These are phyloP conservation scores for Drosophila punjabiensis DNA, from an alignment of 1,140 invertebrate species.

Conservation along the genomic window DNA sequence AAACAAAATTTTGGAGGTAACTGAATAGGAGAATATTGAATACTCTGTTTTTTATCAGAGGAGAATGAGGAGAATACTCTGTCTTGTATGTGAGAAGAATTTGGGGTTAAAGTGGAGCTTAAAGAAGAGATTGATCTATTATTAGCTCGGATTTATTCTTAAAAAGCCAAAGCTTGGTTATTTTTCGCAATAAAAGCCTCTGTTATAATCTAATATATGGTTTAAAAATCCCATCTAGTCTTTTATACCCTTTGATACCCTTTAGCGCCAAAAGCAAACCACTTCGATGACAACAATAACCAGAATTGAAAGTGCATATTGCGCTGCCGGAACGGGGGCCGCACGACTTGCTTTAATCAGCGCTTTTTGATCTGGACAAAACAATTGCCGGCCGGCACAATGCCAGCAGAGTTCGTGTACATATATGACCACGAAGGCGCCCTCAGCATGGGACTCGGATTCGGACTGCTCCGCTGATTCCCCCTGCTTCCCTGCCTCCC, in stretches of 20 bases:
- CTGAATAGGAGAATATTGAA: not conserved
- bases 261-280: slow-evolving; percentile 18
- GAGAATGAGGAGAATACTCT: not conserved
- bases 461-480: not conserved
- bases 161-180: no score
- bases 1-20: slow-evolving; percentile 22
- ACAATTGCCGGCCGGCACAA: slow-evolving; percentile 73
- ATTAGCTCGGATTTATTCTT: not conserved
- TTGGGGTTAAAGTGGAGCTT: not conserved
- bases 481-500: not conserved
- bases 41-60: not conserved
- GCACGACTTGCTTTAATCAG: slow-evolving; percentile 72
- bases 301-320: slow-evolving; percentile 62
- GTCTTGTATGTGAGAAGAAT: not conserved
- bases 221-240: no score
- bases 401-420: not conserved
- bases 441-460: slow-evolving; percentile 5
- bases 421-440: slow-evolving; percentile 23
- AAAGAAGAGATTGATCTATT: not conserved
- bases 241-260: slow-evolving; percentile 5
- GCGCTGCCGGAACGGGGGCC: slow-evolving; percentile 34
- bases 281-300: slow-evolving; percentile 66
- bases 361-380: slow-evolving; percentile 71
- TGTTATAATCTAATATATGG: no score
- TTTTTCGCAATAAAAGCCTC: no score